Evolutionary conservation across 2,888 invertebrate genomes (phyloP).

Genomic region (Drosophila seclusa): DNA sequence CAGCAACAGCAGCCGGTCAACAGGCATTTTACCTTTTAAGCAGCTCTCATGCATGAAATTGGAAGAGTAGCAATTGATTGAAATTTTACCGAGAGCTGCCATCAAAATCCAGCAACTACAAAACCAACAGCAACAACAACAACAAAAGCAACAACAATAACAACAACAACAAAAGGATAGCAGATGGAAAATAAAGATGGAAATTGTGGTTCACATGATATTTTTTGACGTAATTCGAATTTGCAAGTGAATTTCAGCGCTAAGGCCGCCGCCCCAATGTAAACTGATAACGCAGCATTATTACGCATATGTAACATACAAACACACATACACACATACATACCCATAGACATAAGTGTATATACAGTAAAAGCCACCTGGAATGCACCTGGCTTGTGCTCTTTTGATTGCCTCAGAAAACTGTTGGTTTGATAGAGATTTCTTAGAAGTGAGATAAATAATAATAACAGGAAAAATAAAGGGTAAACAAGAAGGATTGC

Average conservation of each 20-base stretch:
- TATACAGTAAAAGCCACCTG: not conserved
- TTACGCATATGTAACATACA: constrained; percentile 50
- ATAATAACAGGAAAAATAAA: not conserved
- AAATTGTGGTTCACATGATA: constrained; percentile 80
- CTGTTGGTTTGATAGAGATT: not conserved
- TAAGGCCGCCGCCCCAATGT: constrained; percentile 50
- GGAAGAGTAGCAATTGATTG: constrained; percentile 80
- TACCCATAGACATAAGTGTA: not conserved
- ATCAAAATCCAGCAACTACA: constrained; percentile 53
- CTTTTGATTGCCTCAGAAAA: not conserved
- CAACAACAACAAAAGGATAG: constrained; percentile 16
- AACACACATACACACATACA: constrained; percentile 2
- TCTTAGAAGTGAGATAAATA: not conserved
- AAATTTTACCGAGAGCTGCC: constrained; percentile 72
- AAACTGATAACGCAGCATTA: constrained; percentile 71
- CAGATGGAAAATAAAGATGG: constrained; percentile 65
- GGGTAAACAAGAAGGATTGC: not conserved
- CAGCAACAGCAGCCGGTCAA: constrained; percentile 58
- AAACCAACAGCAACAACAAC: constrained; percentile 22
- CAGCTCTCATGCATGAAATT: constrained; percentile 80
- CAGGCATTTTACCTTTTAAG: constrained; percentile 78
- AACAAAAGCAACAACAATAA: constrained; percentile 26
- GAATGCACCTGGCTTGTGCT: not conserved
- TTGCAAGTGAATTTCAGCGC: constrained; percentile 63
- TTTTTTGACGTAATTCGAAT: constrained; percentile 80